These are phyloP conservation scores for Micrasema longulum DNA, from an alignment of 1,140 invertebrate genomes.

Conservation along the genomic window DNA sequence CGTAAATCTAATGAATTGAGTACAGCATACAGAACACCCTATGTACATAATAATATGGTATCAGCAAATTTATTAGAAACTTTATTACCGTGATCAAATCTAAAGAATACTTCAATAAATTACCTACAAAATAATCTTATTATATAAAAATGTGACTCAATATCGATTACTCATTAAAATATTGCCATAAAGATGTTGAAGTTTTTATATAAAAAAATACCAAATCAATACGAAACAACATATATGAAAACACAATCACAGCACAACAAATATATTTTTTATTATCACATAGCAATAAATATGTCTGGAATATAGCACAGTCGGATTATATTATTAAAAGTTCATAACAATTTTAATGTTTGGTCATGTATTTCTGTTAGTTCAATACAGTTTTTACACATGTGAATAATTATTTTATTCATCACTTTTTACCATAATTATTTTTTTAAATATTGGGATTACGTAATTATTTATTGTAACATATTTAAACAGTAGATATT, in stretches of 20 bases:
- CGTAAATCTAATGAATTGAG: constrained; percentile 4
- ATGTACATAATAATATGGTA: no score
- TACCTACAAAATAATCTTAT: no score
- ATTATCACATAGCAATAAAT: constrained; percentile 35
- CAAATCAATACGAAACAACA: constrained; percentile 33
- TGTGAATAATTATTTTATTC: background rate
- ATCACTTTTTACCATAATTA: no score
- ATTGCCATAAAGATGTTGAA: constrained; percentile 22
- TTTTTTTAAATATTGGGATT: no score
- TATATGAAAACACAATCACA: constrained; percentile 42
- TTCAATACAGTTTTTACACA: background rate
- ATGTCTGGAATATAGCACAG: constrained; percentile 26
- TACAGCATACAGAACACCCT: no score
- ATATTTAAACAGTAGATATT: no score
- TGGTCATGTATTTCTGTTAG: background rate
- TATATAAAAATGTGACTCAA: no score
- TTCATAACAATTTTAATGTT: constrained; percentile 1
- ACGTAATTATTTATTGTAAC: no score
- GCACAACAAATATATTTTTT: constrained; percentile 43
- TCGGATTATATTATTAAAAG: constrained; percentile 1
- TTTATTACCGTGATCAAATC: constrained; percentile 29
- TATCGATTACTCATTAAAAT: constrained; percentile 3
- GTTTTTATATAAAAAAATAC: constrained; percentile 27
- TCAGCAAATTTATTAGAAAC: no score
- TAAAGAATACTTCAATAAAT: constrained; percentile 1